These are phyloP conservation scores for Prunella himalayana DNA, from an alignment of 2,113 vertebrate species.

Conservation along the genomic window DNA sequence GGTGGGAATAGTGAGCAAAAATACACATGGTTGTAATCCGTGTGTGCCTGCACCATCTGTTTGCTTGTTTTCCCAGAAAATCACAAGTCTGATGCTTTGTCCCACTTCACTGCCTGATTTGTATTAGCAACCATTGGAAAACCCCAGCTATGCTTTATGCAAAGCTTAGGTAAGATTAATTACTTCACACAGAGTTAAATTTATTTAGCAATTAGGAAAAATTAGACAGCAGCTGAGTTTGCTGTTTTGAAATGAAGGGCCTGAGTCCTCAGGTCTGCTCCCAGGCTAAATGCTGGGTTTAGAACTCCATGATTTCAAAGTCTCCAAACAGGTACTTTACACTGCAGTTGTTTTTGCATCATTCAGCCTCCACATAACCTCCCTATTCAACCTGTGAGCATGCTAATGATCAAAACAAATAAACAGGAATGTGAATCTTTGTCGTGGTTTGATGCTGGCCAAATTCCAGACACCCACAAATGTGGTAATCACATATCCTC, in stretches of 20 bases:
- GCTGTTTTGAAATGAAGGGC: not conserved
- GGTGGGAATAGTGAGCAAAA: not conserved
- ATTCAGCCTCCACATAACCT: not conserved
- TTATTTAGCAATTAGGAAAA: slow-evolving; percentile 12
- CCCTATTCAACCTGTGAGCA: not conserved
- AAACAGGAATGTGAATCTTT: not conserved
- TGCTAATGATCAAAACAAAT: not conserved
- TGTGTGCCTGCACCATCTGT: not conserved
- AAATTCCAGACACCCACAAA: not conserved
- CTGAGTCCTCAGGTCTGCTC: not conserved
- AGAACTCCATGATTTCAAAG: not conserved
- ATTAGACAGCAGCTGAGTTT: not conserved
- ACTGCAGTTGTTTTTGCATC: not conserved
- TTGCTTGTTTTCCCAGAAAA: not conserved
- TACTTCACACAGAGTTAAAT: not conserved
- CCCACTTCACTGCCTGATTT: not conserved
- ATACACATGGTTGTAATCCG: not conserved
- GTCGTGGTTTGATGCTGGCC: not conserved
- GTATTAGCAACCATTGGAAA: not conserved
- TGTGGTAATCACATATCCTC: too few species aligned
- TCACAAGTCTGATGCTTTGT: not conserved
- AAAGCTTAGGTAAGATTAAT: not conserved
- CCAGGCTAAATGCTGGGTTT: not conserved
- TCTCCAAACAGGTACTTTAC: not conserved
- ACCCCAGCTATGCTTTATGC: not conserved